Conservation (phyloP, 2,113 vertebrate species). For the Regulus satrapa region DNA sequence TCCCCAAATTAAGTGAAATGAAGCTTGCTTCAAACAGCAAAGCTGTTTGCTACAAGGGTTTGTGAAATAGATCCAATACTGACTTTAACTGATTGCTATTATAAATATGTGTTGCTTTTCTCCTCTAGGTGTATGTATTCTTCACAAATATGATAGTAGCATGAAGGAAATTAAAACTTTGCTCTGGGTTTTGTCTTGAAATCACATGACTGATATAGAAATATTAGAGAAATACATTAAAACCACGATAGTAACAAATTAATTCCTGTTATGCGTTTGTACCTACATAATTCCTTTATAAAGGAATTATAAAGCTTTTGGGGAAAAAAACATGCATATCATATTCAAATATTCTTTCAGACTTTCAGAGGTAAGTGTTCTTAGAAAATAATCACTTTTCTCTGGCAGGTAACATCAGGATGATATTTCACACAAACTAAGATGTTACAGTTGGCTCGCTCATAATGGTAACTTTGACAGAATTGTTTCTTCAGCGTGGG, state of each 20-base stretch:
- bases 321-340: not conserved
- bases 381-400: not conserved
- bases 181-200: not conserved
- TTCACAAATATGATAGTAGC: not conserved
- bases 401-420: not conserved
- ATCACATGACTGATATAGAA: not conserved
- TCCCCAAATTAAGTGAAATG: not conserved
- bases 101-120: not conserved
- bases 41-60: not conserved
- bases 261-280: not conserved
- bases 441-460: not conserved
- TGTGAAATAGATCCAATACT: not conserved
- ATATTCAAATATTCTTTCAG: not conserved
- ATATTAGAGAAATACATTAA: not conserved
- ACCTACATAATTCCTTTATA: not conserved
- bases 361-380: not conserved
- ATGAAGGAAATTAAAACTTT: not conserved
- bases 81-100: not conserved
- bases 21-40: not conserved
- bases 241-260: not conserved
- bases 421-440: not conserved
- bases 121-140: not conserved
- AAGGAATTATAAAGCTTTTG: not conserved
- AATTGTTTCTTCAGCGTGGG: not conserved
- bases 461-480: not conserved